Base-by-base conservation (phyloP, 2,797 vertebrate genomes). In the Psittacula derbiana region DNA sequence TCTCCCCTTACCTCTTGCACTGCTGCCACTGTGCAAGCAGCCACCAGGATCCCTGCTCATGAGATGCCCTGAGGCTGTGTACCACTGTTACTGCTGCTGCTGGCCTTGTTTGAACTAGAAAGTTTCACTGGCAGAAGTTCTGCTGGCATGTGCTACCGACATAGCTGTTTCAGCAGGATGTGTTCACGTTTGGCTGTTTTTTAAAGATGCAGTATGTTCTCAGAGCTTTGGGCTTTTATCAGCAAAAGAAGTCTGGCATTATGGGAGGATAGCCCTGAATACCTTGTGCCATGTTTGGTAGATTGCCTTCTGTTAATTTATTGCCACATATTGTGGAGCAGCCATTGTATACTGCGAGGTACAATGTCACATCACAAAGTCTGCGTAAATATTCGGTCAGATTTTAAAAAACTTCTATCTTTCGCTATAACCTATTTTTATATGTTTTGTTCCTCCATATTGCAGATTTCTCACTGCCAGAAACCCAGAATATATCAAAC, bases 101-200 rank as follows among this genome's bases (percentile, higher is more conserved):
- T 73, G 84, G 81, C 49, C 82, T 70, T 80, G 72, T 53, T 72
- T 79, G 73, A 83, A 69, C 86, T 19, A 69, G 49, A 57, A 86
- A 80, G 82, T 94, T 93, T 87, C 72, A 69, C 57, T 93, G 80
- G 65, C 53, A 71, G 65, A 92, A 85, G 80, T 69, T 95, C 41
- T 92, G 60, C 71, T 91, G 79, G 72, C 74, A 62, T 9, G 55
- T 82, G 64, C 64, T 75, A 69, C 66, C 47, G 49, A 79, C 80
- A 65, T 23, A 69, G 67, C 49, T 72, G 66, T 69, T 90, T 72
- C 86, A 82, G 86, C 92, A 95, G 65, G 60, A 74, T 44, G 28
- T 38, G 33, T 31, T 90, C 72, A 64, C 16, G 40, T 88, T 78
- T 83, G 80, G 52, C 61, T 67, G 57, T 8, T 86, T 70, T 66